Evolutionary conservation across 2,888 invertebrate species (phyloP).

Genomic region (Agrotis clavis): DNA sequence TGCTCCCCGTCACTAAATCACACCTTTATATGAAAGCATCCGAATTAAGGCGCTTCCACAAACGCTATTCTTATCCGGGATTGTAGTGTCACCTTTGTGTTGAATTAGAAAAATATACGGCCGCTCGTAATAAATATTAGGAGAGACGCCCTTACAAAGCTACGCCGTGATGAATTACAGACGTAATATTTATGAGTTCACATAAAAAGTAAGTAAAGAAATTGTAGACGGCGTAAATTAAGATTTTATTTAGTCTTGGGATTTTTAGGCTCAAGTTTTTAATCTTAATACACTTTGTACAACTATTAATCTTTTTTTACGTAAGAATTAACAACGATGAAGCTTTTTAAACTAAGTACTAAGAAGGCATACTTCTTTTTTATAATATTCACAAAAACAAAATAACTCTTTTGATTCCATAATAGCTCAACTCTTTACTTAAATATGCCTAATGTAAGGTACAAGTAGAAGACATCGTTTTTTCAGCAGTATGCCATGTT

Average conservation of each 20-base stretch:
- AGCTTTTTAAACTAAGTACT: background rate
- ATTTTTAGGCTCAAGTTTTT: slow-evolving; percentile 8
- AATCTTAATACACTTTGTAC: slow-evolving; percentile 25
- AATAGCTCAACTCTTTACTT: background rate
- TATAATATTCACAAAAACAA: too few relatives aligned
- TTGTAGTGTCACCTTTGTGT: slow-evolving; percentile 62
- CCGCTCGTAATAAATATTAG: slow-evolving; percentile 50
- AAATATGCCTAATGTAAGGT: background rate
- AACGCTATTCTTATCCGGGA: slow-evolving; percentile 59
- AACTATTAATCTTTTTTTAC: slow-evolving; percentile 20
- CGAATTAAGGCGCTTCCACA: slow-evolving; percentile 67
- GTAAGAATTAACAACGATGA: background rate
- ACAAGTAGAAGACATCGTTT: background rate
- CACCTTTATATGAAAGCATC: slow-evolving; percentile 73
- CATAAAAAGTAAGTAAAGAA: slow-evolving; percentile 47
- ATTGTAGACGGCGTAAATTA: slow-evolving; percentile 35
- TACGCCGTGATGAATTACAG: slow-evolving; percentile 46
- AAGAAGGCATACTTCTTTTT: too few relatives aligned
- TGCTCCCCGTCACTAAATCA: slow-evolving; percentile 74
- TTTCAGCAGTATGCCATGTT: too few relatives aligned
- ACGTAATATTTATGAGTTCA: slow-evolving; percentile 37
- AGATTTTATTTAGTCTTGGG: slow-evolving; percentile 32
- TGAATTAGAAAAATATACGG: slow-evolving; percentile 65
- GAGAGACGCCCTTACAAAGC: slow-evolving; percentile 45
- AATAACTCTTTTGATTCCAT: background rate